phyloP scores from a whole-genome alignment of 2,797 vertebrate species.

The Thripadectes ignobilis region DNA sequence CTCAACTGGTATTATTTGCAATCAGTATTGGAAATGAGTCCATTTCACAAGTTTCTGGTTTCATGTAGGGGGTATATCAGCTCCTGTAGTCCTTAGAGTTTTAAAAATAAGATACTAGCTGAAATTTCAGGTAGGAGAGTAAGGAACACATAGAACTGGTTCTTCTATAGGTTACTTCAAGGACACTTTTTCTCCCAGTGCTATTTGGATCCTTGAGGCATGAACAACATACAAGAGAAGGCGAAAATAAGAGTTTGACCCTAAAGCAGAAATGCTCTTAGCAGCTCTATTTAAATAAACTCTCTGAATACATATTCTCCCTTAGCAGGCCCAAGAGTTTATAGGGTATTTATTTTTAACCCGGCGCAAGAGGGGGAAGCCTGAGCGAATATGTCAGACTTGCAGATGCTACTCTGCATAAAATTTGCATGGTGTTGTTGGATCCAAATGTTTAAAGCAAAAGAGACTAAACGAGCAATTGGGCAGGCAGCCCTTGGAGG shows the following conservation, averaged over 20 bases:
- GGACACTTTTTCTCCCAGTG: background rate
- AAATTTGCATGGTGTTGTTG: background rate
- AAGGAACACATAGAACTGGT: background rate
- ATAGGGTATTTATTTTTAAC: constrained; percentile 42
- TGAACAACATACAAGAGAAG: background rate
- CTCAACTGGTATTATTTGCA: constrained; percentile 8
- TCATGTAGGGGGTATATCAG: background rate
- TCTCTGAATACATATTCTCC: background rate
- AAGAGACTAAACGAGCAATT: background rate
- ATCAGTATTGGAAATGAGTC: constrained; percentile 13
- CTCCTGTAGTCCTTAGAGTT: background rate
- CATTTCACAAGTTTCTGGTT: background rate
- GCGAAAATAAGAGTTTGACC: background rate
- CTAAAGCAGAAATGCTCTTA: background rate
- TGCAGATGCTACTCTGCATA: constrained; percentile 4
- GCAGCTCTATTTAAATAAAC: background rate
- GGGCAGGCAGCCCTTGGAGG: background rate
- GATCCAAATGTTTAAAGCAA: background rate
- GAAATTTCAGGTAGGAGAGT: background rate
- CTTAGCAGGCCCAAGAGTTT: background rate
- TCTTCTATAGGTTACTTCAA: background rate
- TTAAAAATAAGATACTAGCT: background rate
- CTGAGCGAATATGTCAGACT: constrained; percentile 21
- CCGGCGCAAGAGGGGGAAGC: background rate
- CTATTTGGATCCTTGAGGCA: background rate